Percentiles rank a stretch among this genome's conserved stretches.
Evolutionary conservation across 2,797 vertebrate species (phyloP).

Genomic region (Gadopsis marmoratus): DNA sequence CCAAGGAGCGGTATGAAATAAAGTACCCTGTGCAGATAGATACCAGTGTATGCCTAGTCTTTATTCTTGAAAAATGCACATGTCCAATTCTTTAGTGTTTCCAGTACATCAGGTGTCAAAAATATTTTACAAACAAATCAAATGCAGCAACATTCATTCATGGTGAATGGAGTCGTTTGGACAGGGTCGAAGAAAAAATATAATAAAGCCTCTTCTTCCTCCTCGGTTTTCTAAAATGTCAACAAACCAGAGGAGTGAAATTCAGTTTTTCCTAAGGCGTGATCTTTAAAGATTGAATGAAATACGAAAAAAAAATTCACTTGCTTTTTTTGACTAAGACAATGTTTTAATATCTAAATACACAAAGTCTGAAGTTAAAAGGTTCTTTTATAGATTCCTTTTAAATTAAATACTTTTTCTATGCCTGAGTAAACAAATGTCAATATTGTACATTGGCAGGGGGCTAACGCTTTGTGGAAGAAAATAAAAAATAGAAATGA

Average conservation of each 20-base stretch:
- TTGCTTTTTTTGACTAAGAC: conserved; percentile 91
- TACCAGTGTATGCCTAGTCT: conserved; percentile 84
- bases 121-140: conserved; percentile 90
- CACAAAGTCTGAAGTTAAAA: conserved; percentile 91
- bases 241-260: conserved; percentile 89
- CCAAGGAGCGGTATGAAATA: conserved; percentile 84
- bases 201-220: conserved; percentile 78
- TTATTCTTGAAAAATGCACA: conserved; percentile 82
- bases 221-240: conserved; percentile 85
- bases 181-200: conserved; percentile 86
- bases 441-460: conserved; percentile 90
- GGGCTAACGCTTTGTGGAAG: conserved; percentile 66
- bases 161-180: conserved; percentile 90
- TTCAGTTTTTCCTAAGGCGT: conserved; percentile 82
- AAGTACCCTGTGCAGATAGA: conserved; percentile 89
- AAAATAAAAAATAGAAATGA: conserved; percentile 44
- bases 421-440: conserved; percentile 95
- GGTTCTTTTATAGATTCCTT: conserved; percentile 80
- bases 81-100: conserved; percentile 82
- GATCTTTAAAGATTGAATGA: conserved; percentile 77
- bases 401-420: conserved; percentile 92
- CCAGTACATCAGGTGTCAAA: conserved; percentile 89
- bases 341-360: conserved; percentile 92
- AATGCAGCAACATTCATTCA: conserved; percentile 87
- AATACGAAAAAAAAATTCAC: conserved; percentile 83